Evolutionary conservation across 2,797 vertebrate species (phyloP).

Genomic region (Pitangus sulphuratus): DNA sequence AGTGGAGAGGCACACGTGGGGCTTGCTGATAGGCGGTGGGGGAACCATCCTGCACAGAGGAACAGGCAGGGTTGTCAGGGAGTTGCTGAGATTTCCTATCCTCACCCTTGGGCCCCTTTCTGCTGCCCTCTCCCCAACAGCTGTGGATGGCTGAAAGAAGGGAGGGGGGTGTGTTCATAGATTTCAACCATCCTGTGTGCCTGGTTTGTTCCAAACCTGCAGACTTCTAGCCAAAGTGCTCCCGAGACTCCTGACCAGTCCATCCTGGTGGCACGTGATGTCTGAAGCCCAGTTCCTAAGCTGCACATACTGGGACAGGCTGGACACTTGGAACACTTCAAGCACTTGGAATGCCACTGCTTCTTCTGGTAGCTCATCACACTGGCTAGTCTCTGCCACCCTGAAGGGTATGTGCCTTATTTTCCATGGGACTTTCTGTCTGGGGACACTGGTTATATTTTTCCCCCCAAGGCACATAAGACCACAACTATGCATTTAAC

Average conservation of each 20-base stretch:
- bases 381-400: background rate
- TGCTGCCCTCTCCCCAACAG: background rate
- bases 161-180: background rate
- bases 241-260: background rate
- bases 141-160: background rate
- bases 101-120: background rate
- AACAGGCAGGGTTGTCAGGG: background rate
- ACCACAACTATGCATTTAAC: background rate
- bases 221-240: background rate
- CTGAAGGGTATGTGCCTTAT: background rate
- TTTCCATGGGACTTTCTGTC: background rate
- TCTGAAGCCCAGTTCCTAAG: background rate
- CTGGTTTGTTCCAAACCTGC: background rate
- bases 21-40: constrained; percentile 85
- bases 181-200: background rate
- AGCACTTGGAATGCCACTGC: background rate
- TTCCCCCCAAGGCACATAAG: background rate
- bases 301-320: background rate
- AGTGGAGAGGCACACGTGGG: constrained; percentile 86
- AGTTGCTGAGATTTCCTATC: background rate
- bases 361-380: background rate
- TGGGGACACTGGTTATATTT: background rate
- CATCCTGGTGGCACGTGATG: background rate
- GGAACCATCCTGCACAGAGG: constrained; percentile 77
- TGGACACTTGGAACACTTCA: background rate